These are phyloP conservation scores for Drosophila paulistorum DNA, from an alignment of 1,140 invertebrate genomes.

Conservation along the genomic window DNA sequence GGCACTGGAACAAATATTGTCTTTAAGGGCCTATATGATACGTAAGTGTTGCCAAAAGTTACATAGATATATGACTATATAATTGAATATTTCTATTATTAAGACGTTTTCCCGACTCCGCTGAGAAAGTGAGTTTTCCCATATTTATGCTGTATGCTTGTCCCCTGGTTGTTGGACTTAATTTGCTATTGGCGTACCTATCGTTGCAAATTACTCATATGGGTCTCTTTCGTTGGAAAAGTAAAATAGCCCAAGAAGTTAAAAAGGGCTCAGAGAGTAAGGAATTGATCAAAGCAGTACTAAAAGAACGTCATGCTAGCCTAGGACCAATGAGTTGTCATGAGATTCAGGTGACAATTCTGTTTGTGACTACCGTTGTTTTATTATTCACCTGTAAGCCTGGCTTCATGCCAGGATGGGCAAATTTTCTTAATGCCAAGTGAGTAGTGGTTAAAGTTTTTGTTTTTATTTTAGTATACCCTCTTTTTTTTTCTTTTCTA, in stretches of 20 bases:
- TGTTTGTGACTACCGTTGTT: constrained; percentile 90
- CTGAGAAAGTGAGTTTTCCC: constrained; percentile 88
- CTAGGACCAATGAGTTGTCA: constrained; percentile 92
- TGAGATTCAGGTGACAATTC: constrained; percentile 88
- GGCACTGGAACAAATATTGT: constrained; percentile 95
- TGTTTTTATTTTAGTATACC: background rate
- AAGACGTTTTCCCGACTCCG: constrained; percentile 84
- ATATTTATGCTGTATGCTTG: constrained; percentile 87
- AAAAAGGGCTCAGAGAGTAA: constrained; percentile 85
- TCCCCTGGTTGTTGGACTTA: constrained; percentile 87
- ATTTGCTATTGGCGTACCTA: constrained; percentile 87
- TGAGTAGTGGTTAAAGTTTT: constrained; percentile 42
- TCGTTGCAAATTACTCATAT: constrained; percentile 88
- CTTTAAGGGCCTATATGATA: constrained; percentile 89
- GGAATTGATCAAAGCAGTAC: constrained; percentile 84
- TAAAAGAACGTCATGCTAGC: constrained; percentile 87
- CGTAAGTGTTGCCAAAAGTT: constrained; percentile 76
- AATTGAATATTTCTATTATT: constrained; percentile 1
- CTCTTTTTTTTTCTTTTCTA: background rate
- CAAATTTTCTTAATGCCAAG: constrained; percentile 32
- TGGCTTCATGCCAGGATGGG: constrained; percentile 76
- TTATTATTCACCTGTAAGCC: constrained; percentile 94
- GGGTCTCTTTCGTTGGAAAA: constrained; percentile 87
- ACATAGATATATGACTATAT: too few species aligned
- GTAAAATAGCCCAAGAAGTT: constrained; percentile 83